phyloP scores from a whole-genome alignment of 2,113 vertebrate species.

The Ciconia boyciana region DNA sequence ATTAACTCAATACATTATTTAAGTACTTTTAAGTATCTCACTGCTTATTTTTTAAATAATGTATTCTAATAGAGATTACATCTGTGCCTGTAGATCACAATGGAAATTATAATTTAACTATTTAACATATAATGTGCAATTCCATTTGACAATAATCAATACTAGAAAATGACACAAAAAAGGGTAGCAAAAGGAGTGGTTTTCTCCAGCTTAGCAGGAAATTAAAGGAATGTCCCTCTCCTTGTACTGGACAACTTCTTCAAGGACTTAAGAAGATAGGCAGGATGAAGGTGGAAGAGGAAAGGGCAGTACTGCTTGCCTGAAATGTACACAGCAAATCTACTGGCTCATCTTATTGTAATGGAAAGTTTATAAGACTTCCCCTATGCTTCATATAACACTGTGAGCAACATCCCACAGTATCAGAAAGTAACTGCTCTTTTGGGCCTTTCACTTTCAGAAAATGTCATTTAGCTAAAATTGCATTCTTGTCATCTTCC shows the following conservation, averaged over 20 bases:
- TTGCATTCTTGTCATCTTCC: background rate
- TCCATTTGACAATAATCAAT: background rate
- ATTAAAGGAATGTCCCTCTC: background rate
- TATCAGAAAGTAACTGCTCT: background rate
- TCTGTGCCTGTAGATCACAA: background rate
- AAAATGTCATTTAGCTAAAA: constrained; percentile 5
- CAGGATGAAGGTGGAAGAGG: background rate
- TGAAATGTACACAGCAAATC: background rate
- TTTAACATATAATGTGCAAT: background rate
- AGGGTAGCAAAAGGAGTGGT: background rate
- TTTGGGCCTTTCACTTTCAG: background rate
- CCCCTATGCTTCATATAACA: background rate
- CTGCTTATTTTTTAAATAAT: background rate
- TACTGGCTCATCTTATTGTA: background rate
- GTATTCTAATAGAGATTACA: background rate
- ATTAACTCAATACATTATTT: background rate
- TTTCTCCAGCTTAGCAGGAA: background rate
- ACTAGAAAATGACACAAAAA: background rate
- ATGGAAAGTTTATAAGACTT: background rate
- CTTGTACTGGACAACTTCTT: background rate
- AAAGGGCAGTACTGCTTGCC: background rate
- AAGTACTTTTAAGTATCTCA: background rate
- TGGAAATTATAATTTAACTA: background rate
- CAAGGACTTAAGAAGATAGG: background rate
- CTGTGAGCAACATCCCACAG: background rate